Base-by-base conservation (phyloP, 1,140 invertebrate genomes). In the Brachionus plicatilis region DNA sequence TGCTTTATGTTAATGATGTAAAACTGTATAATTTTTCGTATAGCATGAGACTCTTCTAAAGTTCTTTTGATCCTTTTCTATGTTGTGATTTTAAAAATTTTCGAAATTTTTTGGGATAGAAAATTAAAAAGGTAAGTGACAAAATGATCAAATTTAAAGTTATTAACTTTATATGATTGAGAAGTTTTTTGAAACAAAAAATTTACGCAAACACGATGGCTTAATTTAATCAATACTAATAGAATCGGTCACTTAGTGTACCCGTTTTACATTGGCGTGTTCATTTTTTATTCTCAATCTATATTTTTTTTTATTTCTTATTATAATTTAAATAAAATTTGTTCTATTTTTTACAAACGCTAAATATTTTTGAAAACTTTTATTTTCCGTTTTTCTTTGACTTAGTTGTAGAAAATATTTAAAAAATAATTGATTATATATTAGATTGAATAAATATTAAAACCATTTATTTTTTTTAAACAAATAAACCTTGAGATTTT, bases 121-220 rank as follows among this genome's bases (percentile, higher is more conserved):
- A 68, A 41, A 33, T 29, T 33, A 75, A 75, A 11, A 76, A 53
- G 72, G 43, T 76, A 47, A 47, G 41, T 76, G 72, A 50, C 68
- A 76, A 75, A 75, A 43, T 43, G 17, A 75, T 75, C 33, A 75
- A 75, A 41, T 75, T 20, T 17, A 17, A 43, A 5, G 7, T 75
- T 43, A 37, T 75, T 17, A 20, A 45, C 12, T 43, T 43, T 37
- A 50, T 27, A 24, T 33, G 72, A 50, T 76, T 76, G 72, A 76
- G 72, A 76, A 76, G 72, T 76, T 76, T 76, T 76, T 76, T 76
- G 72, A 76, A 37, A 76, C 72, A 76, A 76, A 76, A 76, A 76
- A 76, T 72, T 20, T 41, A 76, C 45, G 45, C 72, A 47, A 76
- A 76, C 72, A 76, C 72, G 72, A 70, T 70, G 27, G 66, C 37